A percentile compares a stretch with the other conserved stretches of the same genome.
Conservation (phyloP, 92 coral and sea anemone species). For the Actinostola sp. region DNA sequence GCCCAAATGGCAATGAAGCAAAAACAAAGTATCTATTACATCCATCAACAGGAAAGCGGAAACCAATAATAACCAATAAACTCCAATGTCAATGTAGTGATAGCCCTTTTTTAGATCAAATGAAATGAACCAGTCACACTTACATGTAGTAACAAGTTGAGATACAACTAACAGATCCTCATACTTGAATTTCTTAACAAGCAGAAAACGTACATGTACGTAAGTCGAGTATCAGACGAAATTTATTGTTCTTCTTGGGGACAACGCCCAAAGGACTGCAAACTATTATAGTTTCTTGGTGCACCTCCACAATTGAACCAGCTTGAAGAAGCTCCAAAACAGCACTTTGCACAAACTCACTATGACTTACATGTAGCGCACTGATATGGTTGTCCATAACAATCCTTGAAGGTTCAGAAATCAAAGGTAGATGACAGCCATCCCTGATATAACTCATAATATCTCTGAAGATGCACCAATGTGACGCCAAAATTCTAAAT, state of each 20-base stretch:
- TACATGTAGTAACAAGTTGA: slow-evolving; percentile 16
- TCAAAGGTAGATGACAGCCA: too few species aligned
- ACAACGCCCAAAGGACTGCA: slow-evolving; percentile 59
- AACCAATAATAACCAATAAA: slow-evolving; percentile 12
- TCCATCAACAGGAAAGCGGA: slow-evolving; percentile 20
- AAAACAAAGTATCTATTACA: too few species aligned
- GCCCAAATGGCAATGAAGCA: too few species aligned
- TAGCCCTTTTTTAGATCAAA: slow-evolving; percentile 52
- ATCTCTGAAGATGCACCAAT: too few species aligned
- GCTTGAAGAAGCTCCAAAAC: slow-evolving; percentile 30
- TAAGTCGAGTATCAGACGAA: slow-evolving; percentile 49
- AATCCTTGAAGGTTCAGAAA: too few species aligned
- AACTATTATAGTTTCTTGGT: slow-evolving; percentile 32
- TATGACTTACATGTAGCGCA: slow-evolving; percentile 39
- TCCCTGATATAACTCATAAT: too few species aligned
- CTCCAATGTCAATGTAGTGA: slow-evolving; percentile 50
- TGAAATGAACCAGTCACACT: slow-evolving; percentile 48
- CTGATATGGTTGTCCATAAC: slow-evolving; percentile 49
- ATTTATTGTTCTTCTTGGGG: slow-evolving; percentile 54
- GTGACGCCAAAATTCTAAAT: too few species aligned
- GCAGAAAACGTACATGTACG: slow-evolving; percentile 44
- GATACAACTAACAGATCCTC: slow-evolving; percentile 13
- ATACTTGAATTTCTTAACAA: slow-evolving; percentile 4
- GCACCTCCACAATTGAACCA: slow-evolving; percentile 42
- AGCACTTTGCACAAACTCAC: slow-evolving; percentile 46